Evolutionary conservation across 2,113 vertebrate species (phyloP), one percentile per base, ranked within the genome.

Genomic region (Miniopterus natalensis): DNA sequence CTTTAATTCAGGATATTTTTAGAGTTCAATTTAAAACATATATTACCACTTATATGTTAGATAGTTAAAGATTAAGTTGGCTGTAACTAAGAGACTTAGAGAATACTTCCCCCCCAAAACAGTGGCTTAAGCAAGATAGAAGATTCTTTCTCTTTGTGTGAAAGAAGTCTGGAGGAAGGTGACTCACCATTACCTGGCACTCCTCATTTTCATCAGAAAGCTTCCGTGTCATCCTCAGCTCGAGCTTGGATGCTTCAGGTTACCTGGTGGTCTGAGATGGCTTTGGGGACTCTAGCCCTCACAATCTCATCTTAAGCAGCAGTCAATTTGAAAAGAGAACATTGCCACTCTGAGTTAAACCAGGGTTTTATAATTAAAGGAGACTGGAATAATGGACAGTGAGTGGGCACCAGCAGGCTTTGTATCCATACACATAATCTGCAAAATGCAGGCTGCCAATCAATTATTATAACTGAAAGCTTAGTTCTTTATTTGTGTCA

Each of bases 281-380:
- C n/a, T 70, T 83, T 68, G 12, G 73, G 53, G 55, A n/a, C 8
- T 63, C 79, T 63, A 25, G 17, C 8, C 51, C 63, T 55, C 15
- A 93, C 25, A 36, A 45, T 20, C 68, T 29, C 57, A 70, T 73
- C 27, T 59, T 42, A 75, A 86, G 40, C 59, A 96, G 36, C 83
- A 97, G 61, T 77, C 71, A 86, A 51, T 95, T 92, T 61, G 93
- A 91, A 94, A 70, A 42, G 8, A 93, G 92, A 95, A 59, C 73
- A 74, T 74, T 92, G 68, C 13, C 21, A 80, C 20, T 78, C n/a
- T 18, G 66, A 91, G 51, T 84, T 75, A 83, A 88, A 70, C 21
- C 45, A 90, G 25, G 18, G 61, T 84, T 95, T 95, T 90, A 91
- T 86, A 93, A 94, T 73, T 96, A 93, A 97, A 78, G 55, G 29